Evolutionary conservation across 2,888 invertebrate species (phyloP).

Genomic region (Polyommatus icarus): DNA sequence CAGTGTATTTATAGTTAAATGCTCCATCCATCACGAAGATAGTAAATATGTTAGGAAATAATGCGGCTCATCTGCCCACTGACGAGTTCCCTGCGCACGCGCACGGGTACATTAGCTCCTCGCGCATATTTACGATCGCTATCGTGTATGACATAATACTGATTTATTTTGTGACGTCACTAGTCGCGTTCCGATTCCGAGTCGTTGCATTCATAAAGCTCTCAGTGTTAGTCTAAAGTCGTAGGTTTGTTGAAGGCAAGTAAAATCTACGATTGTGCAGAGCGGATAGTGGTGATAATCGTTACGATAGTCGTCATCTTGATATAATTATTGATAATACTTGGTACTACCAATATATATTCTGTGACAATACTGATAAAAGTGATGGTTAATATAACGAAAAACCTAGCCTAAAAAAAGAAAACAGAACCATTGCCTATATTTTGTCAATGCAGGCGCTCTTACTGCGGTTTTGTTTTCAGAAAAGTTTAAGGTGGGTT

Average conservation of each 20-base stretch:
- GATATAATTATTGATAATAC: no score
- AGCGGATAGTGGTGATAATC: not conserved
- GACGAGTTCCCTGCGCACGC: conserved; percentile 28
- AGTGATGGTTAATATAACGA: no score
- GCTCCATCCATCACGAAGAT: conserved; percentile 30
- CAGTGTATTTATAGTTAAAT: conserved; percentile 25
- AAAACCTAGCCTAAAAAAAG: no score
- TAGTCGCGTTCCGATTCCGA: not conserved
- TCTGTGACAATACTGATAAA: no score
- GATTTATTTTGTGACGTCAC: conserved; percentile 26
- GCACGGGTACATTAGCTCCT: conserved; percentile 19
- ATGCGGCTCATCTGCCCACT: conserved; percentile 23
- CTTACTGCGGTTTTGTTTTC: no score
- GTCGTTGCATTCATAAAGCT: not conserved
- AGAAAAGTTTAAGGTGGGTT: no score
- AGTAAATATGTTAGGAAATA: conserved; percentile 31
- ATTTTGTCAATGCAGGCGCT: no score
- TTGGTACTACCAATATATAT: no score
- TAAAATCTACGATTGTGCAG: not conserved
- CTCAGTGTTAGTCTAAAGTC: no score
- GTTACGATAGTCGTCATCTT: no score
- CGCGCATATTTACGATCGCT: conserved; percentile 27
- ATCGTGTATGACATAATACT: conserved; percentile 28
- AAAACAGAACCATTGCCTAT: no score
- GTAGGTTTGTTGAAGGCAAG: not conserved